Base-by-base conservation (phyloP, 2,888 invertebrate genomes). In the Synergus umbraculus region DNA sequence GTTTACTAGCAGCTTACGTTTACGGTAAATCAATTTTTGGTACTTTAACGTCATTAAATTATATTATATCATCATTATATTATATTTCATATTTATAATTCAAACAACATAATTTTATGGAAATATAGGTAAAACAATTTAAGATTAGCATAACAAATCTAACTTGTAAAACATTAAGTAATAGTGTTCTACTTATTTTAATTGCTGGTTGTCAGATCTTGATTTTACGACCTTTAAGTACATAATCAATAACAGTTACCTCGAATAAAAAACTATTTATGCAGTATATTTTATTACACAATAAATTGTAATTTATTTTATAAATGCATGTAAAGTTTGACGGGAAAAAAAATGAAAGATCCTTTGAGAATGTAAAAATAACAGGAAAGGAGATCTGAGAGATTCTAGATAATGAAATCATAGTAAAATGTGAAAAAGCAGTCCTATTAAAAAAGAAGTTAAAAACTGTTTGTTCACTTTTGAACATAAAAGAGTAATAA, bases 1-100 rank as follows among this genome's bases (percentile, higher is more conserved):
- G 69, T 46, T 49, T 69, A 49, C 12, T 69, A 22, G 49, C 49
- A 49, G 29, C 15, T 49, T 69, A 29, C 13, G 44, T 44, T 49
- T 49, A 69, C 69, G 69, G 69, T 69, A 49, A 49, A 13, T 69
- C n/a, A 22, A 44, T 67, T 46, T 64, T 64, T 54, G n/a, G 15
- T n/a, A 58, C 18, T 58, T 58, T 58, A 18, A 37, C 37, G 5
- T 7, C 37, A 37, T 37, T 5, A 7, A 37, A 37, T 37, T 22
- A 22, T 22, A 22, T 22, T 22, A 22, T 22, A 22, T 22, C 22
- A 22, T 22, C 22, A 4, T 37, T 7, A 37, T 37, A 37, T 37
- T 7, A 37, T 37, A 37, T 37, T 37, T 37, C 5, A 37, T 37
- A 7, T 37, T 37, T 37, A 37, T 37, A 37, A 37, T 37, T 37